Evolutionary conservation across 2,113 vertebrate genomes (phyloP).

Genomic region (Formicarius rufipectus): DNA sequence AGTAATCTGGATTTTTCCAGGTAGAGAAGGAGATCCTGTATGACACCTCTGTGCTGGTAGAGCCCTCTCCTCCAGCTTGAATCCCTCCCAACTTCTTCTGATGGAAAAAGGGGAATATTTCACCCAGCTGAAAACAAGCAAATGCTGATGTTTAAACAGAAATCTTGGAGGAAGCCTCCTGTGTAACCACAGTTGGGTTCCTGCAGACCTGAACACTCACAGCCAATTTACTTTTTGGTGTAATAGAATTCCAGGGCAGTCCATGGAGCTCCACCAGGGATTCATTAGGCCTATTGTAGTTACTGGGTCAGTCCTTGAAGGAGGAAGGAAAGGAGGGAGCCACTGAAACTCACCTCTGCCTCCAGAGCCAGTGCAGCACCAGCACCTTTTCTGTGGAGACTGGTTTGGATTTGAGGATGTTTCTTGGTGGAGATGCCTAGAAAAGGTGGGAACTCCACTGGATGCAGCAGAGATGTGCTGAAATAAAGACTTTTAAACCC

Average conservation of each 20-base stretch:
- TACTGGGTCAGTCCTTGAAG: background rate
- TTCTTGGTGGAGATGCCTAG: background rate
- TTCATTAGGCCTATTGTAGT: background rate
- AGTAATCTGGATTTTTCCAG: background rate
- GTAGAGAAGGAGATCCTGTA: background rate
- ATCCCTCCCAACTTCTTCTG: background rate
- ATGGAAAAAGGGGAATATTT: background rate
- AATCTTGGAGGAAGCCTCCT: background rate
- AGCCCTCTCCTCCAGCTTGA: background rate
- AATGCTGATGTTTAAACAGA: conserved; percentile 5
- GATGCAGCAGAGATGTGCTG: background rate
- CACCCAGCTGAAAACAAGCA: background rate
- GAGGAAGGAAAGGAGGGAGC: background rate
- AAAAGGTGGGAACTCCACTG: background rate
- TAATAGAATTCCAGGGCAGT: background rate
- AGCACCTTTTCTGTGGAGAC: background rate
- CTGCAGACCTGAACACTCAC: background rate
- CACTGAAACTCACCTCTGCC: background rate
- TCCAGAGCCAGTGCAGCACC: background rate
- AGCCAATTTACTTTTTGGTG: background rate
- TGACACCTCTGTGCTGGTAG: background rate
- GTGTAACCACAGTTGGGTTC: background rate
- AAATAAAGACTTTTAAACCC: background rate
- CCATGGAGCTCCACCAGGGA: background rate
- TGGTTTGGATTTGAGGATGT: background rate